Conservation (phyloP, 2,113 vertebrate genomes). For the Mellivora capensis region DNA sequence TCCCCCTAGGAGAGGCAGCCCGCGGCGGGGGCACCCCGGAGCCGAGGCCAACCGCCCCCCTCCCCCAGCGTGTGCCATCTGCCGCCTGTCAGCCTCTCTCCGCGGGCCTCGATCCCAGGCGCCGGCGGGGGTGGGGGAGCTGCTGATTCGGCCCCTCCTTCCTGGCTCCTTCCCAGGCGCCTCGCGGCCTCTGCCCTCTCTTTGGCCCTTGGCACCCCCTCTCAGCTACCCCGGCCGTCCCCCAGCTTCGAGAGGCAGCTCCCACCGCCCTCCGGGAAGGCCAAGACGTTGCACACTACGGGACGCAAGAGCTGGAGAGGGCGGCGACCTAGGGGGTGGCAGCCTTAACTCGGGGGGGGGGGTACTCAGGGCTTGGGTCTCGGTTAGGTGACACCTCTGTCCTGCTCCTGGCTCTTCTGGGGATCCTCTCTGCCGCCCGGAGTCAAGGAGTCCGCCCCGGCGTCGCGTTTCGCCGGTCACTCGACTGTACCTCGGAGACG, state of each 20-base stretch:
- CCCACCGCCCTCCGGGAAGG: neutral
- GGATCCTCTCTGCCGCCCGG: neutral
- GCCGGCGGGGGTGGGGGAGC: constrained; percentile 68
- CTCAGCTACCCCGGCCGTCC: neutral
- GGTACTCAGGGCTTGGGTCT: neutral
- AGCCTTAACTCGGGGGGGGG: neutral
- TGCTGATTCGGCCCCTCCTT: constrained; percentile 52
- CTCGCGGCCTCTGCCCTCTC: constrained; percentile 68
- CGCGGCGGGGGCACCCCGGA: constrained; percentile 66
- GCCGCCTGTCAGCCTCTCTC: constrained; percentile 76
- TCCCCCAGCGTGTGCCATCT: constrained; percentile 77
- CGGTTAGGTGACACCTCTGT: neutral
- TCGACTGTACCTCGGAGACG: neutral
- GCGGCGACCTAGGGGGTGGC: neutral
- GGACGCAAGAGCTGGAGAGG: neutral
- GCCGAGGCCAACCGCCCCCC: constrained; percentile 62
- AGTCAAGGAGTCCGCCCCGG: neutral
- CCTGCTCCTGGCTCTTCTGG: neutral
- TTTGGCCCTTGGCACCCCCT: constrained; percentile 49
- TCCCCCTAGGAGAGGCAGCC: constrained; percentile 58
- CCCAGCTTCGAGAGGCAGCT: neutral
- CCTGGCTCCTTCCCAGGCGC: constrained; percentile 66
- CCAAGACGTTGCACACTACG: neutral
- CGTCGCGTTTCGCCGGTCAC: neutral
- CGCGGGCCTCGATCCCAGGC: constrained; percentile 74